A percentile compares a stretch with the other conserved stretches of the same genome.
Conservation (phyloP, 2,113 vertebrate species). For the Myiagra hebetior region DNA sequence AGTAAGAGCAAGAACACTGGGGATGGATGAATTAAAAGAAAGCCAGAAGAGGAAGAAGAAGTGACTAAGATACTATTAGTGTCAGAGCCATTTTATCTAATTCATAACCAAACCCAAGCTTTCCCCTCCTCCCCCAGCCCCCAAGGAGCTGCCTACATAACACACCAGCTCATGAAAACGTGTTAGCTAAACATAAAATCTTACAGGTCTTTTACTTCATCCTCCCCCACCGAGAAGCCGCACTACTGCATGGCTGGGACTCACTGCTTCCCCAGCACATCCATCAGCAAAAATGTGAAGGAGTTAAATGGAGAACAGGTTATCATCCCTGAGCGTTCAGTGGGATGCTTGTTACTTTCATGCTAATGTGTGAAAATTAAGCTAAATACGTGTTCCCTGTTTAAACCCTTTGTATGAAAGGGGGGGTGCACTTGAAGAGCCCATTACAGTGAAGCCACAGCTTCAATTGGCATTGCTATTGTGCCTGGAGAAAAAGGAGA, state of each 20-base stretch:
- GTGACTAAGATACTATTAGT: not conserved
- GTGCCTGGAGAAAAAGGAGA: not conserved
- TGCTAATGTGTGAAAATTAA: conserved; percentile 2
- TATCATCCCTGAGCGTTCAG: not conserved
- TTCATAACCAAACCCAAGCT: not conserved
- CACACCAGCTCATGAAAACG: not conserved
- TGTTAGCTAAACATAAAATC: not conserved
- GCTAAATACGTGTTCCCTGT: not conserved
- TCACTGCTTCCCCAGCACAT: not conserved
- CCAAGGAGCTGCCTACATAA: not conserved
- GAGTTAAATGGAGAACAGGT: not conserved
- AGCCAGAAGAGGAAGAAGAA: not conserved
- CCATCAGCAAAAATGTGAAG: not conserved
- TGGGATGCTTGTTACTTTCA: not conserved
- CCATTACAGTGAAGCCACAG: not conserved
- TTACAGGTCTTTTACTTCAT: not conserved
- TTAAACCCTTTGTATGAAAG: not conserved
- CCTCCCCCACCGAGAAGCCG: rapidly evolving
- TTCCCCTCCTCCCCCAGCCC: not conserved
- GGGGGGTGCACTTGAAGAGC: not conserved
- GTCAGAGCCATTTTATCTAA: not conserved
- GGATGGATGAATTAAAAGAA: not conserved
- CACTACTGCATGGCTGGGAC: not conserved
- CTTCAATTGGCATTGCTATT: not conserved
- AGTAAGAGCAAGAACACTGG: not conserved